Percentiles rank a stretch among this genome's conserved stretches.
These are phyloP conservation scores for Athalia circularis DNA, from an alignment of 2,888 invertebrate species.

Conservation along the genomic window DNA sequence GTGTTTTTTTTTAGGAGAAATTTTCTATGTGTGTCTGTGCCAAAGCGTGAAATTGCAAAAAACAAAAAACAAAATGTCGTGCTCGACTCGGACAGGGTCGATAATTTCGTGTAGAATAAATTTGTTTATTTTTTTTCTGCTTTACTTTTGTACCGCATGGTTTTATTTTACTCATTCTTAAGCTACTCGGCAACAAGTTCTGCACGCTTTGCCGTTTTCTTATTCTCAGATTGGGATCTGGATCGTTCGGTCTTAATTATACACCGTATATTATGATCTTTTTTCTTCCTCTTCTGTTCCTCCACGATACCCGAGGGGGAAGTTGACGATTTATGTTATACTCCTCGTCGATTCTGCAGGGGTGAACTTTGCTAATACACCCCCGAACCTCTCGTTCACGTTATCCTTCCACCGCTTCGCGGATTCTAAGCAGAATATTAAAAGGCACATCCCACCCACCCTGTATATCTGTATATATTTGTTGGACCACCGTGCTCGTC, in stretches of 20 bases:
- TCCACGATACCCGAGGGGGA: constrained; percentile 21
- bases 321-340: constrained; percentile 11
- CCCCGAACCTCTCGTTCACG: constrained; percentile 10
- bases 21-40: too few species aligned
- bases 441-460: too few species aligned
- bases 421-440: constrained; percentile 8
- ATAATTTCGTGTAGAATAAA: constrained; percentile 4
- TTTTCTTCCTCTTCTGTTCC: background rate
- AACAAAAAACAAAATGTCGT: background rate
- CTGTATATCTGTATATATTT: background rate
- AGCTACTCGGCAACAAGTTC: background rate
- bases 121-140: background rate
- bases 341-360: constrained; percentile 8
- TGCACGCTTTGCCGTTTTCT: background rate
- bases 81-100: background rate
- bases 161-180: background rate
- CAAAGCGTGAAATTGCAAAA: background rate
- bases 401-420: background rate
- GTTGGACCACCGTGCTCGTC: background rate
- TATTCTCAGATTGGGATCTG: background rate
- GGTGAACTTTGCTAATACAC: constrained; percentile 32
- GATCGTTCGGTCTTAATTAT: constrained; percentile 15
- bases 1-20: too few species aligned
- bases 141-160: background rate
- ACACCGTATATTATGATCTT: constrained; percentile 2